A percentile compares a stretch with the other conserved stretches of the same genome.
phyloP scores from a whole-genome alignment of 1,140 invertebrate species.

The Matsumurasca onukii region DNA sequence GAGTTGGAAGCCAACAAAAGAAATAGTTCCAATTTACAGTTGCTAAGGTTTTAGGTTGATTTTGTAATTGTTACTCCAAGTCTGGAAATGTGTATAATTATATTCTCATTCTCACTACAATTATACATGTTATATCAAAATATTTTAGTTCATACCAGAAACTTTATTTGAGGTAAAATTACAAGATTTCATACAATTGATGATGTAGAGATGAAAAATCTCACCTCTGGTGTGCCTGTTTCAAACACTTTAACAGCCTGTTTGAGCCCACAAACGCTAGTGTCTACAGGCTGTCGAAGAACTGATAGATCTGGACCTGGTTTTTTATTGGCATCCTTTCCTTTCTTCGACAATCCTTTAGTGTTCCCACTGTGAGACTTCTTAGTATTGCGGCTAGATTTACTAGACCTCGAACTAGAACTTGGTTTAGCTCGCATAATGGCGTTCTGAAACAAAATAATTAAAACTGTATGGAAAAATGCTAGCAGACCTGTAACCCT shows the following conservation, averaged over 20 bases:
- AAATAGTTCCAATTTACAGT: no score
- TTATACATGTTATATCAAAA: not conserved
- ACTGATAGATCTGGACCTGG: constrained; percentile 51
- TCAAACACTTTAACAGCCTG: constrained; percentile 60
- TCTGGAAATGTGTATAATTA: no score
- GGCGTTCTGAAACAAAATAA: constrained; percentile 10
- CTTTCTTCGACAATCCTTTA: not conserved
- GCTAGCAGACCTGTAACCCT: no score
- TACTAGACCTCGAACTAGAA: not conserved
- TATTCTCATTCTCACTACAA: not conserved
- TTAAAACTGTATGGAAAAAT: not conserved
- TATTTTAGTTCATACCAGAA: not conserved
- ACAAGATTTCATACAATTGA: not conserved
- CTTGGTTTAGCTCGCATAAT: constrained; percentile 21
- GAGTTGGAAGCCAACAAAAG: no score
- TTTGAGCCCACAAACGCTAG: constrained; percentile 59
- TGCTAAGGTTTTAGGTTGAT: no score
- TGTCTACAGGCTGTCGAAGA: constrained; percentile 61
- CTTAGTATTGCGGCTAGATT: constrained; percentile 8
- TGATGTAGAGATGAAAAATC: no score
- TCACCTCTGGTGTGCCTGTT: constrained; percentile 60
- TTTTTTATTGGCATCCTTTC: not conserved
- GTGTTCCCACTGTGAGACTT: not conserved
- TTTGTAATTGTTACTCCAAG: no score
- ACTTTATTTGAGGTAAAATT: constrained; percentile 2